Conservation (phyloP, 1,140 invertebrate species). For the Orussus abietinus region DNA sequence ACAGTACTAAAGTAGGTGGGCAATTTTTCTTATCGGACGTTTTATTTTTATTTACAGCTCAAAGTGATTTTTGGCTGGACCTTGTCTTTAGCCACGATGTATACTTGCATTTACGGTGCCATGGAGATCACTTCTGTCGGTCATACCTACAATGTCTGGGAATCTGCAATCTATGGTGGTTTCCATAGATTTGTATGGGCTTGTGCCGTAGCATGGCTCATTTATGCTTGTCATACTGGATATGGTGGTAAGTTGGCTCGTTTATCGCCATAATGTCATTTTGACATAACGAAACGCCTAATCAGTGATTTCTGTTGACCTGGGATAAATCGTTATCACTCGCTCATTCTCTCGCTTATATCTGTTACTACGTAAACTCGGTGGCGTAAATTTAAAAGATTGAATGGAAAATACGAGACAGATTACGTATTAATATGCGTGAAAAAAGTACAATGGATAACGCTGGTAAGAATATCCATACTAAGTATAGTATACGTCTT, state of each 20-base stretch:
- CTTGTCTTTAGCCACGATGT: conserved; percentile 8
- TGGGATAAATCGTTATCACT: no score
- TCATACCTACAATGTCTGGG: conserved; percentile 11
- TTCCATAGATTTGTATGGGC: conserved; percentile 47
- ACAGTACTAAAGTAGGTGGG: neutral
- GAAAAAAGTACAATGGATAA: conserved; percentile 1
- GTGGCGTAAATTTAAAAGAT: no score
- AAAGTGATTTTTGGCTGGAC: conserved; percentile 6
- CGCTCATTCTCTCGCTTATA: neutral
- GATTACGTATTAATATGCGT: no score
- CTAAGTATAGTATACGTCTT: neutral
- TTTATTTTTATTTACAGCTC: conserved; percentile 3
- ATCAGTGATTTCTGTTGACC: no score
- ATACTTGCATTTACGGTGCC: conserved; percentile 15
- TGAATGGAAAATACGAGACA: no score
- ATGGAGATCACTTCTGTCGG: conserved; percentile 13
- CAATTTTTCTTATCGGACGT: neutral
- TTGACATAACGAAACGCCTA: no score
- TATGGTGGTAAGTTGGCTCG: conserved; percentile 46
- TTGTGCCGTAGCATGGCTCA: conserved; percentile 49
- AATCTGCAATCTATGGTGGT: conserved; percentile 42
- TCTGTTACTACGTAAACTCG: neutral
- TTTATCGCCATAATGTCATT: no score
- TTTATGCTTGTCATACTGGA: conserved; percentile 52
- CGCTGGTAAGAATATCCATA: neutral